Base-by-base conservation (phyloP, 2,888 invertebrate species). In the Agonopterix arenella region DNA sequence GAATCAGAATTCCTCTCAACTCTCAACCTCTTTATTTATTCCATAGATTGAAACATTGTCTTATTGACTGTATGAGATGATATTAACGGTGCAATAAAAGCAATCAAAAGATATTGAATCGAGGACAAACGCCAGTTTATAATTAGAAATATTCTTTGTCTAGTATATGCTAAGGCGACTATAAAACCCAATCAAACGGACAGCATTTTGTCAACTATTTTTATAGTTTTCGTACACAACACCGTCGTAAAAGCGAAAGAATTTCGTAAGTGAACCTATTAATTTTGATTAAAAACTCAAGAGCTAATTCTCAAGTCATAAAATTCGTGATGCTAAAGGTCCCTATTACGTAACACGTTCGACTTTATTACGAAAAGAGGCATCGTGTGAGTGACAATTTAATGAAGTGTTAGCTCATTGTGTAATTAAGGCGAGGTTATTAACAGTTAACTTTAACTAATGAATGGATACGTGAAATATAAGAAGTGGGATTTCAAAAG, bases 401-500 rank as follows among this genome's bases (percentile, higher is more conserved):
- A 85, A 85, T 84, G 81, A 85, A 84, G 76, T 81, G 77, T 77
- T 76, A 70, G 72, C 52, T 67, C 73, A 80, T 85, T 84, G 80
- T 83, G 72, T 79, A 83, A 84, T 78, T 83, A 80, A 72, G 75
- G 62, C 62, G 69, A 72, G 67, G 72, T 72, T 76, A 78, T 82
- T 79, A 81, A 80, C 81, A 70, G 68, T 70, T 68, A 65, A 67
- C 64, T 62, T 57, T 53, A 58, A 66, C 68, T 80, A 81, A 84
- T 82, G 76, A 80, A 82, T 79, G 71, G 69, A 66, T 61, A 54
- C 59, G 61, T 73, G 70, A 73, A 75, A 76, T 72, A 63, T 66
- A 64, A 59, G 58, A 64, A 11, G 38, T 55, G 52, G 52, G 57
- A 54, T 76, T 67, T 66, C 61, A 62, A 64, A 74, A 73, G 48